Base-by-base conservation (phyloP, 2,113 vertebrate genomes). In the Rana temporaria region DNA sequence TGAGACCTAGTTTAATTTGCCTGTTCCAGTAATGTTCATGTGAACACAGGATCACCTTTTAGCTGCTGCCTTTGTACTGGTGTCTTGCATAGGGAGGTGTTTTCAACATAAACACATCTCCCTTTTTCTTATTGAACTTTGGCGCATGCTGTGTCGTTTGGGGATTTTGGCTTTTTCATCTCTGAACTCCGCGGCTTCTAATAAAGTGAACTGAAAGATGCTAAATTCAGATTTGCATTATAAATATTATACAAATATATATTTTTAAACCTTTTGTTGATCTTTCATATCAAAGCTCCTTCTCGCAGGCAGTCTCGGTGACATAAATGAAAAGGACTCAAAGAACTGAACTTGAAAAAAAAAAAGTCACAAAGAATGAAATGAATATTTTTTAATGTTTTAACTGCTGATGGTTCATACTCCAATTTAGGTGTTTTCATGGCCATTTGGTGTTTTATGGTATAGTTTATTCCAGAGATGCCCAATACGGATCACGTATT, bases 221-320 rank as follows among this genome's bases (percentile, higher is more conserved):
- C 90, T 85, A 91, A 90, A 84, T 90, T 90, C 87, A 88, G 86
- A 94, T 94, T 94, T 94, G 90, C 92, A 94, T 94, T 91, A 91
- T 92, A 94, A 94, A 92, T 93, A 86, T 92, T 81, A 85, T 85
- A 93, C 91, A 93, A 92, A 93, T 88, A 88, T 82, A 87, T 87
- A 84, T 90, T 86, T 90, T 92, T 87, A 89, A 91, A 90, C 89
- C 90, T 92, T 92, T 88, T 89, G 89, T 92, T 93, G 88, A 92
- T 93, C 90, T 91, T 90, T 85, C 78, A 90, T 92, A 94, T 93
- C 92, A 95, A 94, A 93, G 91, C 90, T 91, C 84, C 86, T 87
- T 88, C 88, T 90, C 90, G 89, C 90, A 84, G 89, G 88, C 88
- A 91, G 91, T 91, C 93, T 94, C 93, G 92, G 91, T 93, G 87